Percentiles rank a stretch among this genome's conserved stretches.
Evolutionary conservation across 2,797 vertebrate species (phyloP).

Genomic region (Emydoidea blandingii): DNA sequence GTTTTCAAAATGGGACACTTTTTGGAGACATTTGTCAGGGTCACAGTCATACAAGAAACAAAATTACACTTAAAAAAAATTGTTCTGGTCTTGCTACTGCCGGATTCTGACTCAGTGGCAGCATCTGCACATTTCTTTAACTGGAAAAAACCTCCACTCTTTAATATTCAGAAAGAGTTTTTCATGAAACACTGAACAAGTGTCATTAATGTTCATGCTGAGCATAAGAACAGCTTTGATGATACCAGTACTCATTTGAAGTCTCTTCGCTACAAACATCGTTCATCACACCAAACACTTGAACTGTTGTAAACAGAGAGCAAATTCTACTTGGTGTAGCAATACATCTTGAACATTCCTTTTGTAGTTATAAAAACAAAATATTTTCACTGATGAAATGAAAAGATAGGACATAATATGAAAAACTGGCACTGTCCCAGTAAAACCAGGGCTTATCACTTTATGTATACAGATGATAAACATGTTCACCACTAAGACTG

Average conservation of each 20-base stretch:
- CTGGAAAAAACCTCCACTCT: background rate
- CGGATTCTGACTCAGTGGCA: background rate
- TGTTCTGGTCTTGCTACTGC: background rate
- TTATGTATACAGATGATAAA: rapidly evolving
- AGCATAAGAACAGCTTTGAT: background rate
- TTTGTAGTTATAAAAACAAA: background rate
- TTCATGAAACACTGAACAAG: background rate
- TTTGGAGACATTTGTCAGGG: background rate
- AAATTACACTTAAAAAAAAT: background rate
- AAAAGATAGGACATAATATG: background rate
- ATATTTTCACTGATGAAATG: background rate
- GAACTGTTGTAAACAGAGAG: background rate
- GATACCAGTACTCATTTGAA: background rate
- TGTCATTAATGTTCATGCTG: background rate
- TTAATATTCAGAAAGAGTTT: background rate
- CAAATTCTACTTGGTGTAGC: background rate
- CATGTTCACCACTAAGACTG: background rate
- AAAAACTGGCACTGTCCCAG: background rate
- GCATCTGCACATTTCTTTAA: background rate
- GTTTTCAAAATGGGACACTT: background rate
- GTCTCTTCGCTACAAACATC: background rate
- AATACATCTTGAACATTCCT: rapidly evolving
- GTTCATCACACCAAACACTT: background rate
- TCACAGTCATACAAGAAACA: background rate
- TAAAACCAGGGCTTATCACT: background rate